Evolutionary conservation across 2,797 vertebrate genomes (phyloP).

Genomic region (Tinamus major): DNA sequence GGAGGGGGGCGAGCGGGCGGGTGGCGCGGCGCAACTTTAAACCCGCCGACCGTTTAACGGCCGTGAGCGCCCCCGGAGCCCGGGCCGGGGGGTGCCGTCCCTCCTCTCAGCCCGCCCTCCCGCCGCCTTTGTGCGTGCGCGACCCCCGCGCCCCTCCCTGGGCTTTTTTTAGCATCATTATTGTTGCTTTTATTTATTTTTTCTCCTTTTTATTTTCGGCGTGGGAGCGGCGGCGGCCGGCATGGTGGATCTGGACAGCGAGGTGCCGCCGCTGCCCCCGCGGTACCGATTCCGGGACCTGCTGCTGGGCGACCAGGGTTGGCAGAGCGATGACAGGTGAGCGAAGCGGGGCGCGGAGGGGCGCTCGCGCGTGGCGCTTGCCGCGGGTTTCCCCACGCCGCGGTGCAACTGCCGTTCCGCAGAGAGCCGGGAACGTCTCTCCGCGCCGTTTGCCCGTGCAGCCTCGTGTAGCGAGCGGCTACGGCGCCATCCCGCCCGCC

Average conservation of each 20-base stretch:
- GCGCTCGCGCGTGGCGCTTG: no score
- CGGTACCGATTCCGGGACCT: slow-evolving; percentile 84
- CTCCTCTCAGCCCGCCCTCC: neutral
- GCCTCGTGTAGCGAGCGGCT: no score
- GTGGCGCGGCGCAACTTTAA: neutral
- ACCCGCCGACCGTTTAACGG: neutral
- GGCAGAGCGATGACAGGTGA: slow-evolving; percentile 86
- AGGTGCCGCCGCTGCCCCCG: slow-evolving; percentile 84
- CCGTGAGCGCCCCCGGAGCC: neutral
- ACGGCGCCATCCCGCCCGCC: no score
- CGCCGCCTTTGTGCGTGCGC: neutral
- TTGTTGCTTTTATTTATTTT: no score
- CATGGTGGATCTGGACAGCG: slow-evolving; percentile 85
- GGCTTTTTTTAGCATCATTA: no score
- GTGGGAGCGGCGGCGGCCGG: slow-evolving; percentile 1
- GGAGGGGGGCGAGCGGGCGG: neutral
- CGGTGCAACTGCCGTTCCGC: no score
- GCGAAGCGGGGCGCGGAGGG: neutral
- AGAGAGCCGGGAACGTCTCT: no score
- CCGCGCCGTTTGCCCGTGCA: no score
- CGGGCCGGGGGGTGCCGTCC: neutral
- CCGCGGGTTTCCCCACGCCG: no score
- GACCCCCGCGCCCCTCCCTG: neutral
- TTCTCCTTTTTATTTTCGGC: no score
- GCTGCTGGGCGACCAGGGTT: slow-evolving; percentile 84